Percentiles rank a stretch among this genome's conserved stretches.
These are phyloP conservation scores for Steatocranus sp. DNA, from an alignment of 2,797 vertebrate genomes.

Conservation along the genomic window DNA sequence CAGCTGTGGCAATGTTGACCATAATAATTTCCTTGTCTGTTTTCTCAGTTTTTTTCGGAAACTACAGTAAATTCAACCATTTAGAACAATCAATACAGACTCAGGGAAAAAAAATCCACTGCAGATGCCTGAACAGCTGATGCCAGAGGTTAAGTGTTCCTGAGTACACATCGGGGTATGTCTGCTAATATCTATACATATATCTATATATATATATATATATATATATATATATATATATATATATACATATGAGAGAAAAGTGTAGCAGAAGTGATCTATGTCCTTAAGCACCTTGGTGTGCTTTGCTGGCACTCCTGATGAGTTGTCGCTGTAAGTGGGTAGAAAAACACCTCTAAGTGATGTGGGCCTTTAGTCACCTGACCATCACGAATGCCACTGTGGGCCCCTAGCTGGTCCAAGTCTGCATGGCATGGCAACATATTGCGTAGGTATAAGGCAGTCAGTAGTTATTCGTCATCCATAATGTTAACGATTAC, in stretches of 20 bases:
- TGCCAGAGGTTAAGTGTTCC: constrained; percentile 54
- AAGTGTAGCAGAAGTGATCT: constrained; percentile 26
- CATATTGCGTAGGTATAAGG: constrained; percentile 56
- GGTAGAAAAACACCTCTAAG: constrained; percentile 56
- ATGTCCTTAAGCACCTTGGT: constrained; percentile 38
- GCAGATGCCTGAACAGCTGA: constrained; percentile 34
- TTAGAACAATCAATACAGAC: constrained; percentile 42
- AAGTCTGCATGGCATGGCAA: constrained; percentile 9
- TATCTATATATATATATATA: too few species aligned
- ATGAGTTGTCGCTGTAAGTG: constrained; percentile 49
- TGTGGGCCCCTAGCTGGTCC: not conserved
- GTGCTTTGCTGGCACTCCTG: constrained; percentile 21
- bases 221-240: too few species aligned
- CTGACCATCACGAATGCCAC: constrained; percentile 42
- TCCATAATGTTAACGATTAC: constrained; percentile 79
- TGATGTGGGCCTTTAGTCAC: constrained; percentile 48
- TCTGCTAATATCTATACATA: not conserved
- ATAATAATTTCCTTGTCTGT: constrained; percentile 6
- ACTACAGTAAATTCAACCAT: constrained; percentile 43
- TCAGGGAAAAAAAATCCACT: not conserved
- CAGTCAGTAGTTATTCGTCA: constrained; percentile 77
- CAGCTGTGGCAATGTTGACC: not conserved
- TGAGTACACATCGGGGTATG: constrained; percentile 18
- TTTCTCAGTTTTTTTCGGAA: constrained; percentile 6
- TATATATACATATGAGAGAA: not conserved